These are phyloP conservation scores for Lycorma delicatula DNA, from an alignment of 1,140 invertebrate species.

Conservation along the genomic window DNA sequence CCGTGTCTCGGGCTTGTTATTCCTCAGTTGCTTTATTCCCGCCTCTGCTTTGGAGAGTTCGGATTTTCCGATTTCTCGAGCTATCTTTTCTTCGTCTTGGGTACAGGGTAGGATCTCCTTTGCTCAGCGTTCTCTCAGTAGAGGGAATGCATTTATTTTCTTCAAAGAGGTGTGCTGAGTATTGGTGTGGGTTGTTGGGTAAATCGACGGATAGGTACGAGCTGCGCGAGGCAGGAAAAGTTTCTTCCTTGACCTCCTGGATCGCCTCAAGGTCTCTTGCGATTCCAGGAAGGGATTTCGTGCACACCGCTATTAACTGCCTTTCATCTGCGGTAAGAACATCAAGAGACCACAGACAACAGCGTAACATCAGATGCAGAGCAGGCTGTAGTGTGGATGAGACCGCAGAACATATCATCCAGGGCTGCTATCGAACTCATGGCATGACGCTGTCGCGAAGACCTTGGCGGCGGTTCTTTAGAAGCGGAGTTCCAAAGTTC, in stretches of 20 bases:
- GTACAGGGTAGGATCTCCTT: background rate
- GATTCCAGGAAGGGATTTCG: conserved; percentile 23
- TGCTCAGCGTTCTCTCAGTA: background rate
- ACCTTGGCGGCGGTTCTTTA: too few relatives aligned
- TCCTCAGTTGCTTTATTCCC: background rate
- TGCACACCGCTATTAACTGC: conserved; percentile 20
- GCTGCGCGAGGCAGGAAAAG: background rate
- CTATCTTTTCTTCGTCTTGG: background rate
- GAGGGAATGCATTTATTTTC: background rate
- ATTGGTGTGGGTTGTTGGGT: background rate
- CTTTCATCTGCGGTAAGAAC: conserved; percentile 21
- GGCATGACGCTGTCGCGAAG: too few relatives aligned
- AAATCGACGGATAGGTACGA: background rate
- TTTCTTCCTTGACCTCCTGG: background rate
- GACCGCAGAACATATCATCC: conserved; percentile 35
- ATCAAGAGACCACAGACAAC: conserved; percentile 21
- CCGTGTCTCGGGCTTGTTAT: background rate
- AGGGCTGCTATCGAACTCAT: conserved; percentile 35
- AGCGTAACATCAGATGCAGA: conserved; percentile 24
- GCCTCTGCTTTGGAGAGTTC: background rate
- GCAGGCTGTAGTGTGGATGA: conserved; percentile 33
- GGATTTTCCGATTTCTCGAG: background rate
- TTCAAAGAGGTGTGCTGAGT: background rate
- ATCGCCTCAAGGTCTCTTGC: background rate
- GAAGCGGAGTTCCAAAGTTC: too few relatives aligned